Conservation (phyloP, 2,797 vertebrate genomes). For the Myotis vivesi region DNA sequence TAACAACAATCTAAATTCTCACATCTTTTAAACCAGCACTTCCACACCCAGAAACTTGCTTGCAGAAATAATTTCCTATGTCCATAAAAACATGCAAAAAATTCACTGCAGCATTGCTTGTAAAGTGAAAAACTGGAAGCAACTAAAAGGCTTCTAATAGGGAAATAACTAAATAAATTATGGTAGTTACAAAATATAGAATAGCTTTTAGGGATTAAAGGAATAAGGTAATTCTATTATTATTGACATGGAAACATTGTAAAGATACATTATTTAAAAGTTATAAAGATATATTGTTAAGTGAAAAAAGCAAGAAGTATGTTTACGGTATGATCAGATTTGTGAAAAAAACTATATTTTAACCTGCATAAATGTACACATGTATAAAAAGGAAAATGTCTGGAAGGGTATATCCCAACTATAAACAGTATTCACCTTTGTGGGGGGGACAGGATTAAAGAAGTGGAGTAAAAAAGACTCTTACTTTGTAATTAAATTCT, state of each 20-base stretch:
- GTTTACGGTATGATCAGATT: background rate
- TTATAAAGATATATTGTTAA: background rate
- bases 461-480: background rate
- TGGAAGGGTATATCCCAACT: background rate
- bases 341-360: background rate
- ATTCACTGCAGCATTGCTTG: background rate
- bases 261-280: background rate
- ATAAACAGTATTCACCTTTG: background rate
- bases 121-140: slow-evolving; percentile 1
- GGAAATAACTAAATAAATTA: slow-evolving; percentile 12
- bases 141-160: background rate
- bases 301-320: background rate
- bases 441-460: background rate
- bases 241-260: background rate
- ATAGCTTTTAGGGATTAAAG: slow-evolving; percentile 28
- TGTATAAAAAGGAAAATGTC: background rate
- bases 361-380: background rate
- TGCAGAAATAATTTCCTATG: slow-evolving; percentile 9
- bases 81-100: background rate
- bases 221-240: slow-evolving; percentile 14
- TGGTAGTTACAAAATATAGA: slow-evolving; percentile 33
- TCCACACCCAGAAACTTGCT: background rate
- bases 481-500: slow-evolving; percentile 29
- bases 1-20: slow-evolving; percentile 39
- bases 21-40: slow-evolving; percentile 34